Evolutionary conservation across 2,113 vertebrate genomes (phyloP), one percentile per base, ranked within the genome.

Genomic region (Onychostruthus taczanowskii): DNA sequence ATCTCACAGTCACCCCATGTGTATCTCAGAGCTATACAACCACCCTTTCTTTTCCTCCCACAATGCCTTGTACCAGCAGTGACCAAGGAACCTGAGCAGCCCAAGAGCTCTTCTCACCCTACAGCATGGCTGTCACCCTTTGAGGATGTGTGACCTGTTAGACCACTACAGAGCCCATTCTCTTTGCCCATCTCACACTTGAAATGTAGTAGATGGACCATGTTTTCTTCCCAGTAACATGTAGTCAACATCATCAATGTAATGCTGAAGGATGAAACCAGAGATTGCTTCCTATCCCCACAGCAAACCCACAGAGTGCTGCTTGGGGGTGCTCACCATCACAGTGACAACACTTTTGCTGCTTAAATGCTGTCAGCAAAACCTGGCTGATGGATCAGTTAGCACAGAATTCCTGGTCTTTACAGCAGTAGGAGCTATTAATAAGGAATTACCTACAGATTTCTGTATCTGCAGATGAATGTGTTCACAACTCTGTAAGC

Each of bases 211-310:
- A 56, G 47, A 15, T 23, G 11, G 16, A 62, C 11, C 15, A 1
- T 10, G 7, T 37, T 87, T 87, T 43, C 41, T 72, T 82, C 16
- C 41, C 33, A 22, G 30, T 58, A 55, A 63, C 3, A 0, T 21
- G n/a, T 13, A 59, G 19, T 11, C 43, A 23, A 31, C 22, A 50
- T 52, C 59, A 67, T 37, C 0, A 0, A 5, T 63, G 56, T n/a
- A 37, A 2, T 21, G 24, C 66, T 37, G 41, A 58, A 50, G 63
- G 70, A 52, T 41, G 50, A 79, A 74, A 49, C 22, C 1, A 0
- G 49, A 22, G 19, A 15, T 35, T 59, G 17, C 17, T 52, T 41
- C 39, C 52, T 44, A 1, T 30, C 16, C 28, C 43, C 78, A 4
- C 18, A 27, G 58, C 58, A 82, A 66, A 87, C 53, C 44, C 43